Evolutionary conservation across 1,140 invertebrate genomes (phyloP), one percentile per base, ranked within the genome.

Genomic region (Drosophila rhopaloa): DNA sequence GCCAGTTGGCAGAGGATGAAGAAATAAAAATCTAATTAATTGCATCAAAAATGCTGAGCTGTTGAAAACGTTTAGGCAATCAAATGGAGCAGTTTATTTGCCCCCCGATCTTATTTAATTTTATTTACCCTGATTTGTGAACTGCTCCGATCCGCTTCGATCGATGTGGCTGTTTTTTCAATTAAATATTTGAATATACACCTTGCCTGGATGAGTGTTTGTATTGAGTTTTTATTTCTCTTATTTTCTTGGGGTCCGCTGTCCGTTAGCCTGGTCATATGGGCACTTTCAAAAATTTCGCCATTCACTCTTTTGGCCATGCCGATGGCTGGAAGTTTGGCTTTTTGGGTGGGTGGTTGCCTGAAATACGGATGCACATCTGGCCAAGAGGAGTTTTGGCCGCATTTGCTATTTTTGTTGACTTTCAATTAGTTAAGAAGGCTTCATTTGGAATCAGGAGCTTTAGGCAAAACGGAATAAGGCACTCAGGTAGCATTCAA

Each of bases 21-120:
- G 84, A 89, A 84, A 84, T 89, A 84, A 89, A 89, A 90, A 66
- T 81, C 76, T 84, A 89, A 89, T 89, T 89, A 89, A 89, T 89
- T 90, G 84, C 84, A 79, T 72, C 61, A 78, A 84, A 84, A 79
- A 62, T 82, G 80, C 80, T 82, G 80, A 83, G 80, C 80, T 83
- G 80, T 83, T 83, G 75, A 79, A 72, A 83, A 70, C 83, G 83
- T 88, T 88, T 89, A 89, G 83, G 84, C 84, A 89, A 89, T 83
- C 84, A 83, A 88, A 76, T 79, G 48, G 79, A 79, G 83, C 62
- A 73, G 83, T 65, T 79, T 70, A 56, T 72, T 68, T 73, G 6
- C 19, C 37, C 32, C 14, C 7, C 29, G 8, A 27, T 37, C 35
- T 35, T 48, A 65, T 65, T 80, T 70, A 58, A 60, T 57, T 56